Conservation (phyloP, 1,140 invertebrate species). For the Bombus ignitus region DNA sequence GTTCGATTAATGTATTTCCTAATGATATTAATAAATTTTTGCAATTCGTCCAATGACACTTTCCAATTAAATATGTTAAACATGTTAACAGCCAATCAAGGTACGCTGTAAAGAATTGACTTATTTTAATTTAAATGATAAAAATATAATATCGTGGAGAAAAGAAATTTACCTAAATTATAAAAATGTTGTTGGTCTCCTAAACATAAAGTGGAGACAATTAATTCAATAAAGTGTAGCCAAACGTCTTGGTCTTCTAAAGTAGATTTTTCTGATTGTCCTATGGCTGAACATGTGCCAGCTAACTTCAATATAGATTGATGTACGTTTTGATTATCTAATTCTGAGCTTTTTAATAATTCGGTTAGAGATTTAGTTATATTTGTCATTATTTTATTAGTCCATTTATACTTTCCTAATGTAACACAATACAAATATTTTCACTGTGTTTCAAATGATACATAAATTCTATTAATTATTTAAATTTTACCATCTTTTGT, state of each 20-base stretch:
- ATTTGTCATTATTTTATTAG: slow-evolving; percentile 71
- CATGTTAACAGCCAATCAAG: slow-evolving; percentile 82
- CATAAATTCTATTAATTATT: neutral
- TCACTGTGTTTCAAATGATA: neutral
- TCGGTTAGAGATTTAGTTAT: slow-evolving; percentile 75
- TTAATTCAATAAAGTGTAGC: slow-evolving; percentile 74
- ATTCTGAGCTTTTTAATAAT: slow-evolving; percentile 69
- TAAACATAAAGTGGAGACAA: slow-evolving; percentile 74
- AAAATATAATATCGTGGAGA: neutral
- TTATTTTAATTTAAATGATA: slow-evolving; percentile 11
- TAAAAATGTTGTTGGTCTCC: slow-evolving; percentile 83
- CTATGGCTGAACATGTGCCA: slow-evolving; percentile 70
- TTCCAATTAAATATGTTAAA: slow-evolving; percentile 81
- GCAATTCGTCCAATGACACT: slow-evolving; percentile 79
- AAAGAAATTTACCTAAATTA: slow-evolving; percentile 79
- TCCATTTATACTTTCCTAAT: slow-evolving; percentile 66
- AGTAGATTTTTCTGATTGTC: slow-evolving; percentile 52
- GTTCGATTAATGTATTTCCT: slow-evolving; percentile 78
- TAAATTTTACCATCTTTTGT: slow-evolving; percentile 58
- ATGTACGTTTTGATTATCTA: slow-evolving; percentile 74
- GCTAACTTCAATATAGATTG: slow-evolving; percentile 75
- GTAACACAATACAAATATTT: neutral
- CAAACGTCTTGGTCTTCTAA: slow-evolving; percentile 65
- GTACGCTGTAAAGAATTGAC: slow-evolving; percentile 77
- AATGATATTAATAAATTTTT: slow-evolving; percentile 72